A percentile compares a stretch with the other conserved stretches of the same genome.
These are phyloP conservation scores for Euura lappo DNA, from an alignment of 1,140 invertebrate genomes.

Conservation along the genomic window DNA sequence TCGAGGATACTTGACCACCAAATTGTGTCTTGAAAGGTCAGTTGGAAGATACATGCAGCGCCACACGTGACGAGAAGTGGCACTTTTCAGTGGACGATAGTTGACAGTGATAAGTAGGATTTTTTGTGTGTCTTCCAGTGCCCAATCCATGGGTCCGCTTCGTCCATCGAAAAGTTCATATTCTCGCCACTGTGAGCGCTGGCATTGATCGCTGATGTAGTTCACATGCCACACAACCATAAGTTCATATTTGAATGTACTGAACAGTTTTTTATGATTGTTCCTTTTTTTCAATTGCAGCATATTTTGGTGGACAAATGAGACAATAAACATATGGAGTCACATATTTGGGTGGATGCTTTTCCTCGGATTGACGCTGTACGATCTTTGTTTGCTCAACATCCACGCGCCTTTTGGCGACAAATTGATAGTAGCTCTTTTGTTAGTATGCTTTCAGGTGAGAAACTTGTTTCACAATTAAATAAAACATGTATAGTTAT, in stretches of 20 bases:
- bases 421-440: conserved; percentile 81
- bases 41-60: not conserved
- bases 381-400: conserved; percentile 81
- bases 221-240: no score
- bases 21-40: conserved; percentile 87
- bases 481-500: not conserved
- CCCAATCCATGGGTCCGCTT: no score
- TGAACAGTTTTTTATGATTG: not conserved
- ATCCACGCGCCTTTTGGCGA: conserved; percentile 80
- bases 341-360: conserved; percentile 92
- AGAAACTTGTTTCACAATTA: conserved; percentile 33
- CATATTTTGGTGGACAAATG: conserved; percentile 96
- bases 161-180: no score
- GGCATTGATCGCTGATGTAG: no score
- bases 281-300: conserved; percentile 57
- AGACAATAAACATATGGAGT: conserved; percentile 97
- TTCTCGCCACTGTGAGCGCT: no score
- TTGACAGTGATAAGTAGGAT: not conserved
- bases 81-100: not conserved
- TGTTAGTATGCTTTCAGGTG: conserved; percentile 89
- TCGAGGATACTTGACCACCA: conserved; percentile 78
- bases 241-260: no score
- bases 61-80: no score
- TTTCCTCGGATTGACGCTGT: conserved; percentile 82
- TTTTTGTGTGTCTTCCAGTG: not conserved